A percentile compares a stretch with the other conserved stretches of the same genome.
phyloP scores from a whole-genome alignment of 2,113 vertebrate genomes.

The Aplodontia rufa region DNA sequence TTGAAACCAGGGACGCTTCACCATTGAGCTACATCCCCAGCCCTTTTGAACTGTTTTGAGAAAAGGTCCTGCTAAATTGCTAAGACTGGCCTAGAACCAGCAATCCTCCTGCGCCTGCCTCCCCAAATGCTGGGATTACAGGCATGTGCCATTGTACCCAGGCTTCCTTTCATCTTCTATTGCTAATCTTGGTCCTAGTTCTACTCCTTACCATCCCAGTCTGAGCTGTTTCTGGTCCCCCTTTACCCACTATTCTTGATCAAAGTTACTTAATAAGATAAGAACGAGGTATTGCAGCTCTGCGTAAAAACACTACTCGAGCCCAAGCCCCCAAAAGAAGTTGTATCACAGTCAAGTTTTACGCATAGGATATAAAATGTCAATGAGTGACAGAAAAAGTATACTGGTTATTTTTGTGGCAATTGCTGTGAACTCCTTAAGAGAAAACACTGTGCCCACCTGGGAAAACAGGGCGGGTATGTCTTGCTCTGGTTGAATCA shows the following conservation, averaged over 20 bases:
- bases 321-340: not conserved
- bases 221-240: not conserved
- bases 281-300: not conserved
- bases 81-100: no score
- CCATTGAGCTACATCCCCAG: no score
- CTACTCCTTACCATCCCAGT: not conserved
- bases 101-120: no score
- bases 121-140: no score
- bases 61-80: no score
- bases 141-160: no score
- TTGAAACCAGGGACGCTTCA: no score
- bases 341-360: not conserved
- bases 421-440: slow-evolving; percentile 26
- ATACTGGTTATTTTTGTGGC: not conserved
- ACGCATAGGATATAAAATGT: not conserved
- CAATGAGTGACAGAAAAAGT: not conserved
- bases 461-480: not conserved
- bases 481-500: not conserved
- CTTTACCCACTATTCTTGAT: not conserved
- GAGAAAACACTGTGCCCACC: not conserved
- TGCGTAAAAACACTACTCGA: not conserved
- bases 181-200: not conserved
- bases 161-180: not conserved
- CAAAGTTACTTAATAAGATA: not conserved
- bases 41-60: no score